phyloP scores from a whole-genome alignment of 2,113 vertebrate species.

The Amia ocellicauda region DNA sequence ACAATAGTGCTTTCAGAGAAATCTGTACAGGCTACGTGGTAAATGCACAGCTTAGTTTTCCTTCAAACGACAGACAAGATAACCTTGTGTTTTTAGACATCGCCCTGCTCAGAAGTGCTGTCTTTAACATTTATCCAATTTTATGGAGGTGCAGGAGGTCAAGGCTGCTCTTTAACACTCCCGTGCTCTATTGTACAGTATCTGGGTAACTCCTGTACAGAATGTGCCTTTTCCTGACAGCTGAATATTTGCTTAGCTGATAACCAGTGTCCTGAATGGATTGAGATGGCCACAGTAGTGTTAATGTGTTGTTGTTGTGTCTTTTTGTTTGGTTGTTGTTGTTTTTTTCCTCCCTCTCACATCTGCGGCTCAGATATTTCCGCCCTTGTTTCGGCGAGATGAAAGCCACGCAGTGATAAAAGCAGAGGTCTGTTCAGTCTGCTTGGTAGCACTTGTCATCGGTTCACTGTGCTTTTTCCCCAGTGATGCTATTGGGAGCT shows the following conservation, averaged over 20 bases:
- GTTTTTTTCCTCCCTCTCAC: too few species aligned
- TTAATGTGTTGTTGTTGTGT: constrained; percentile 57
- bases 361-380: constrained; percentile 31
- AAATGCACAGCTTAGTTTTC: too few species aligned
- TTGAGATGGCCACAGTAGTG: constrained; percentile 44
- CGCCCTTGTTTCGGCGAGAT: constrained; percentile 54
- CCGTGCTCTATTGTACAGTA: background rate
- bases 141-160: constrained; percentile 1
- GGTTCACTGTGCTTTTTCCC: constrained; percentile 24
- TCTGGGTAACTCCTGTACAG: background rate
- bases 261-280: constrained; percentile 59
- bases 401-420: constrained; percentile 51
- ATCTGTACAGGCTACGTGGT: too few species aligned
- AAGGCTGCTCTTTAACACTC: constrained; percentile 6
- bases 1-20: background rate
- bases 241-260: constrained; percentile 59
- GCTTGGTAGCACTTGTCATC: constrained; percentile 31
- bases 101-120: constrained; percentile 31
- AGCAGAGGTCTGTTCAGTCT: constrained; percentile 39
- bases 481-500: background rate
- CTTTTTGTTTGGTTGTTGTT: too few species aligned
- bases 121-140: constrained; percentile 7
- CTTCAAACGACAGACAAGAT: too few species aligned
- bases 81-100: constrained; percentile 11
- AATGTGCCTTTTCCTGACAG: constrained; percentile 59